These are phyloP conservation scores for Trachurus trachurus DNA, from an alignment of 2,797 vertebrate species.

Conservation along the genomic window DNA sequence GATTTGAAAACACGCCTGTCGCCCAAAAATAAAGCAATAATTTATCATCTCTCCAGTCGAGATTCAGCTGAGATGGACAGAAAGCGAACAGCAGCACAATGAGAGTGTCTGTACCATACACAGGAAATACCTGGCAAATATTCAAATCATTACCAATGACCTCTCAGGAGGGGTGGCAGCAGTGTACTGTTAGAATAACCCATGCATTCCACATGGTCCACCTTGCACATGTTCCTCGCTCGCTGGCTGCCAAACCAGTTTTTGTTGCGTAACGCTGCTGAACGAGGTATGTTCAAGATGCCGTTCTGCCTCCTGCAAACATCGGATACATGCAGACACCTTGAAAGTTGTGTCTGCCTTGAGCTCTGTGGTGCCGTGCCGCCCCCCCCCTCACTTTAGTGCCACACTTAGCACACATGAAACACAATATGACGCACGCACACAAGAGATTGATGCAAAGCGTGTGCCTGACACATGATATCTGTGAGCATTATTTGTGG, in stretches of 20 bases:
- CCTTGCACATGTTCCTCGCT: conserved; percentile 61
- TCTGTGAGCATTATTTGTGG: background rate
- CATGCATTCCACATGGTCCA: conserved; percentile 65
- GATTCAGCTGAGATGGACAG: background rate
- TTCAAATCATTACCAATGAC: background rate
- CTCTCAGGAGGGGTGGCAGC: background rate
- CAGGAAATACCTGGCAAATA: conserved; percentile 16
- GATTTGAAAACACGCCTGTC: conserved; percentile 18
- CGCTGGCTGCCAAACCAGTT: conserved; percentile 77
- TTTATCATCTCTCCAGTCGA: conserved; percentile 11
- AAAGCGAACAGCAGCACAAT: background rate
- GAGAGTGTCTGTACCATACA: background rate
- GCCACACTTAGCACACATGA: conserved; percentile 39
- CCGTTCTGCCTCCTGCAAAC: conserved; percentile 30
- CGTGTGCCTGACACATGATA: conserved; percentile 15
- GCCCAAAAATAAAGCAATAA: conserved; percentile 24
- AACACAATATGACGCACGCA: conserved; percentile 48
- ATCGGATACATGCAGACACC: conserved; percentile 28
- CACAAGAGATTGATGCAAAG: conserved; percentile 42
- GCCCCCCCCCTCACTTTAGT: no score
- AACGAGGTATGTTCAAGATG: conserved; percentile 39
- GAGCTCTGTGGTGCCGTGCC: no score
- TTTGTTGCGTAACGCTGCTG: conserved; percentile 62
- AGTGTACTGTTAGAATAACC: conserved; percentile 10
- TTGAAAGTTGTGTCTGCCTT: conserved; percentile 15